Evolutionary conservation across 2,888 invertebrate species (phyloP).

Genomic region (Lamellibrachia columna): DNA sequence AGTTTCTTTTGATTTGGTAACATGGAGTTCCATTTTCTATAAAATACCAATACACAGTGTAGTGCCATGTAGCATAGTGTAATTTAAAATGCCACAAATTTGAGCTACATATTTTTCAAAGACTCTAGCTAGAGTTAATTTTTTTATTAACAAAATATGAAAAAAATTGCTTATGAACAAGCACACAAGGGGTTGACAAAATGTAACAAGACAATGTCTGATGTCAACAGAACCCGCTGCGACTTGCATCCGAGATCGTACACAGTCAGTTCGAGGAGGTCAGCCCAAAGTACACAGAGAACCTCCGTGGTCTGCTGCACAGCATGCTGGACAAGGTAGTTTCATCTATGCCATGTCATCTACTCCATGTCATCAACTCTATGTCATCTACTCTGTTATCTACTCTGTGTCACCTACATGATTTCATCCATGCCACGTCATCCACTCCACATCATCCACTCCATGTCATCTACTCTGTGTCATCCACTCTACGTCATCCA

Average conservation of each 20-base stretch:
- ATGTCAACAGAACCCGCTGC: conserved; percentile 55
- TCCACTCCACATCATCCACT: not conserved
- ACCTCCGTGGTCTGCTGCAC: conserved; percentile 52
- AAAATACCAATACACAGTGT: no score
- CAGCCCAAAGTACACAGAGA: conserved; percentile 50
- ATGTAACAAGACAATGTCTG: not conserved
- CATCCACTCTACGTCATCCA: not conserved
- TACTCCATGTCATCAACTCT: not conserved
- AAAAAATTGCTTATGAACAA: no score
- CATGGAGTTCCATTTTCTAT: no score
- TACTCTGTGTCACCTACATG: not conserved
- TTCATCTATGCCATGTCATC: not conserved
- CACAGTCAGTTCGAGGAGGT: conserved; percentile 53
- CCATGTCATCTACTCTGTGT: not conserved
- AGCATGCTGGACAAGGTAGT: conserved; percentile 57
- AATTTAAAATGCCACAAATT: no score
- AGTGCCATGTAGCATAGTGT: no score
- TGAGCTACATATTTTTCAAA: no score
- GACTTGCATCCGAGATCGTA: conserved; percentile 61
- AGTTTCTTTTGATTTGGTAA: no score
- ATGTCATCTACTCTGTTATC: not conserved
- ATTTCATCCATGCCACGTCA: not conserved
- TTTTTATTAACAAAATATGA: no score
- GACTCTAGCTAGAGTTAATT: no score
- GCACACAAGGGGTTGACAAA: not conserved